Conservation (phyloP, 2,797 vertebrate species). For the Cygnus olor region DNA sequence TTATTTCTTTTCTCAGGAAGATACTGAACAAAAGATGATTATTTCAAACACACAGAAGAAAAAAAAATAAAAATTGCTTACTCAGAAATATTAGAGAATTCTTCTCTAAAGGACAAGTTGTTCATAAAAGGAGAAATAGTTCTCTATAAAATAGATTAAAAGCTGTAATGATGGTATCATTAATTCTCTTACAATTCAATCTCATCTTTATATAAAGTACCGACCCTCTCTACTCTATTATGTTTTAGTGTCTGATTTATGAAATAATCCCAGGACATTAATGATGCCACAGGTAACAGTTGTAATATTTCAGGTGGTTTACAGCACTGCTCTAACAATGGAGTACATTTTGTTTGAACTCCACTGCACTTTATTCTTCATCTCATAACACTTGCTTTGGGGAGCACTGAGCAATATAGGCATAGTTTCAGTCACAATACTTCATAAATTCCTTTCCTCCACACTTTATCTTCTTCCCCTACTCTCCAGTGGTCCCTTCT, state of each 20-base stretch:
- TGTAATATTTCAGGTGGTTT: constrained; percentile 53
- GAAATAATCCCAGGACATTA: constrained; percentile 56
- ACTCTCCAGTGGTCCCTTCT: not conserved
- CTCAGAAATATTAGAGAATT: constrained; percentile 54
- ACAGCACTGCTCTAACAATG: not conserved
- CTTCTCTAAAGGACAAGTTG: constrained; percentile 56
- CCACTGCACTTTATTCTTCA: constrained; percentile 3
- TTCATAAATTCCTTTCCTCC: not conserved
- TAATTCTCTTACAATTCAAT: constrained; percentile 69
- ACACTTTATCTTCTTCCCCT: not conserved
- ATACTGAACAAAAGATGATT: not conserved
- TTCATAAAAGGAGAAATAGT: constrained; percentile 62
- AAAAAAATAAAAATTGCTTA: constrained; percentile 38
- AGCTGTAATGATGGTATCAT: constrained; percentile 59
- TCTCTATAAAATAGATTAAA: constrained; percentile 72
- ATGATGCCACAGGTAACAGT: constrained; percentile 42
- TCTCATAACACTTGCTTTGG: not conserved
- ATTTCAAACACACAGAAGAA: constrained; percentile 2
- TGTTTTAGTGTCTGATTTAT: constrained; percentile 63
- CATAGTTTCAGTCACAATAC: not conserved
- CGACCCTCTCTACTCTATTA: constrained; percentile 26
- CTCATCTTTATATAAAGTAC: constrained; percentile 58
- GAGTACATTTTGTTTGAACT: constrained; percentile 19
- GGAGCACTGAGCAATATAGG: not conserved
- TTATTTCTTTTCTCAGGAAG: not conserved